Evolutionary conservation across 2,113 vertebrate genomes (phyloP), one percentile per base, ranked within the genome.

Genomic region (Campylomormyrus numenius): DNA sequence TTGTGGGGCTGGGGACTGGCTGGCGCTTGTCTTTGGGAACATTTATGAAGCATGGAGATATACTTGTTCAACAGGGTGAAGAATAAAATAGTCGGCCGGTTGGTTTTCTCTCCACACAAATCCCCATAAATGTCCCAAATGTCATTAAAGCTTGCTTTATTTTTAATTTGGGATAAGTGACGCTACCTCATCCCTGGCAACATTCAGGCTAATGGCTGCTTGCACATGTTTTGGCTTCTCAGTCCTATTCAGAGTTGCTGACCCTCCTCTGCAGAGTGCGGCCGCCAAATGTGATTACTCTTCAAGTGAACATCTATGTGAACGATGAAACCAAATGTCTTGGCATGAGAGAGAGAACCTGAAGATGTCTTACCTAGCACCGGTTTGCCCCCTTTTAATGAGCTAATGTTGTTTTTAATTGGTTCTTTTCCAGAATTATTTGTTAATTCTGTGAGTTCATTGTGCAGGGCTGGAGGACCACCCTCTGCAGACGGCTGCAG

Each of bases 111-210:
- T 85, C 80, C 42, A 17, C 77, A 31, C 50, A 53, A 58, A 85
- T 46, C 50, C 17, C 35, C 62, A 66, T 66, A 66, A 66, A 77
- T 77, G 70, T 77, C 74, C 42, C 35, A 53, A 91, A 52, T 90
- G 88, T 74, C 19, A 53, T 89, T 89, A 74, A 90, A 90, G 83
- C 80, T 53, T 90, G 53, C 8, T 66, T 83, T 62, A 24, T 42
- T 27, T 87, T 48, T 88, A 58, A 13, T 52, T 58, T 62, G 66
- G 24, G 49, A 24, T 10, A 42, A 15, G 56, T 39, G 49, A 77
- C 2, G 31, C 70, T 48, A 24, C 24, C 24, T 46, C 74, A 17
- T 42, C 35, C 74, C 74, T 42, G 11, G 70, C 31, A 31, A 13
- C 27, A 17, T 77, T 77, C 70, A 77, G 66, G 70, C 31, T 77